phyloP scores from a whole-genome alignment of 2,888 invertebrate species.

The Drosophila anomelani region DNA sequence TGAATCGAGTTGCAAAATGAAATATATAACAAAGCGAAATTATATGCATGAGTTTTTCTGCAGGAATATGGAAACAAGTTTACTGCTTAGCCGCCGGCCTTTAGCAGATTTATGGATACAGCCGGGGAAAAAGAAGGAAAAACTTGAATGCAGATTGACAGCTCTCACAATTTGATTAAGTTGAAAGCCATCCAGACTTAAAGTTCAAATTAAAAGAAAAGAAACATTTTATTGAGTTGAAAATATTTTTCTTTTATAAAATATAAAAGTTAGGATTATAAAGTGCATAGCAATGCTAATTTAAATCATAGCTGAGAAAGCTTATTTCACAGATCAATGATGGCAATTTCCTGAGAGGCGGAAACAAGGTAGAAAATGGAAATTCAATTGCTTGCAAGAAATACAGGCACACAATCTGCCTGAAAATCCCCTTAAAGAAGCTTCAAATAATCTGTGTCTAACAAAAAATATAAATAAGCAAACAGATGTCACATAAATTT shows the following conservation, averaged over 20 bases:
- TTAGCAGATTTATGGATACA: conserved; percentile 14
- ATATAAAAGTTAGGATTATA: background rate
- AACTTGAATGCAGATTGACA: conserved; percentile 9
- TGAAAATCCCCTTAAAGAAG: background rate
- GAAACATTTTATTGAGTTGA: background rate
- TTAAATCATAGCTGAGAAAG: background rate
- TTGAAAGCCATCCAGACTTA: background rate
- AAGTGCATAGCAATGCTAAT: background rate
- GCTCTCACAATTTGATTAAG: conserved; percentile 14
- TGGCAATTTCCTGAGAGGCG: conserved; percentile 34
- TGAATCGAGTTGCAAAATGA: conserved; percentile 49
- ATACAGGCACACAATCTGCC: background rate
- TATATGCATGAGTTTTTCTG: conserved; percentile 55
- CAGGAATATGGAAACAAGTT: conserved; percentile 29
- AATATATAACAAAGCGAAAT: conserved; percentile 54
- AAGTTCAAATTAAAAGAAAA: background rate
- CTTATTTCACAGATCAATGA: conserved; percentile 34
- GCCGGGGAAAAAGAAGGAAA: background rate
- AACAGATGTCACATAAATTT: background rate
- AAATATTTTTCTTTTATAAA: too few species aligned
- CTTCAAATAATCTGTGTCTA: background rate
- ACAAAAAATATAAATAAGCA: background rate
- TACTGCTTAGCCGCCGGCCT: conserved; percentile 25
- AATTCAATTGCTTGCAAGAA: background rate
- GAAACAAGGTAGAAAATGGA: conserved; percentile 11